Evolutionary conservation across 2,113 vertebrate genomes (phyloP), one percentile per base, ranked within the genome.

Genomic region (Melanocharis versteri): DNA sequence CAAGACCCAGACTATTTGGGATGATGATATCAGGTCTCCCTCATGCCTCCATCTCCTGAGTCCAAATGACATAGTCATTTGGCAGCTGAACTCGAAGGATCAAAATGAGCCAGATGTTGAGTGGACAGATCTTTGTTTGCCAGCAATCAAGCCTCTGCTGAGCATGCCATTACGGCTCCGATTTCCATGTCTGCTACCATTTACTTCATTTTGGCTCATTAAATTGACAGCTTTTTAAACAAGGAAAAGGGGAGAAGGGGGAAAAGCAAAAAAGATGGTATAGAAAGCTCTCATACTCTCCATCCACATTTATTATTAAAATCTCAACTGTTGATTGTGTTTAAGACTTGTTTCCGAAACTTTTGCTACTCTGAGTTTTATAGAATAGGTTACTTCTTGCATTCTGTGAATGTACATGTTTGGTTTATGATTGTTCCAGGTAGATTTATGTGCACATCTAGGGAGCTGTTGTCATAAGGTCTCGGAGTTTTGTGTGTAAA

Each of bases 11-110:
- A 58, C 56, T 44, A 15, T 81, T 87, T 93, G 73, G 57, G 51
- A 78, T 89, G 86, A 83, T 93, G 72, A 82, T 94, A 82, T 91
- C 87, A 64, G 87, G 48, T 81, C 80, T 77, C 56, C 30, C 76
- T 91, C 50, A 18, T 89, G 71, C 81, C 39, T 76, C 31, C 1
- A 9, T 87, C 78, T 87, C 60, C 37, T 22, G 33, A 60, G 83
- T 83, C 81, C 87, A 96, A 83, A 89, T 62, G 50, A 94, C 64
- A 68, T 35, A 47, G 71, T 44, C 26, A 42, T 86, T 90, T 92
- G 91, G 77, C 72, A 11, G 39, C 66, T 68, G 26, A 93, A 85
- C 42, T 70, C 0, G 0, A 78, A 91, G 57, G 51, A 64, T 60
- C 60, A 60, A 82, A 87, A 92, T 62, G 51, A 91, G 57, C 53